phyloP scores from a whole-genome alignment of 2,797 vertebrate genomes.

The Syngnathus acus region DNA sequence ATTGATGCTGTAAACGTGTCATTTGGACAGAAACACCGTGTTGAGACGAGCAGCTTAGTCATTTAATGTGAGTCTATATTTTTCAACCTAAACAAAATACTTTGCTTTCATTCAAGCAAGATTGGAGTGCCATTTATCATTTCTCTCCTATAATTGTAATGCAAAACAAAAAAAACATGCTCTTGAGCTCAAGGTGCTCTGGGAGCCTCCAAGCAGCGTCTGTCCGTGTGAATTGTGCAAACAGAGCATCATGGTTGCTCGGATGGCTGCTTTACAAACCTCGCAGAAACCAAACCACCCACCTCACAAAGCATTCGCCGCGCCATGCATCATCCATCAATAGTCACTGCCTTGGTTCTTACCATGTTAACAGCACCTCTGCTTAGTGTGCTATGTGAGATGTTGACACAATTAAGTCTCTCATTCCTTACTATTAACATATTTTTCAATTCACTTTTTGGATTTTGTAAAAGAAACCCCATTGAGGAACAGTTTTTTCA shows the following conservation, averaged over 20 bases:
- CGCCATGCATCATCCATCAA: constrained; percentile 23
- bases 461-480: not conserved
- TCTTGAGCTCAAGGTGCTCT: constrained; percentile 9
- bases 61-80: constrained; percentile 30
- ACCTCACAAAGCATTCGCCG: constrained; percentile 22
- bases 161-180: constrained; percentile 11
- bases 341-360: constrained; percentile 18
- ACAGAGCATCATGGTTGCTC: constrained; percentile 14
- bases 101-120: constrained; percentile 21
- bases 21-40: constrained; percentile 46
- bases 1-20: constrained; percentile 54
- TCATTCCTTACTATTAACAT: no score
- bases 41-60: constrained; percentile 45
- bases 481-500: not conserved
- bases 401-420: constrained; percentile 7
- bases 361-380: constrained; percentile 49
- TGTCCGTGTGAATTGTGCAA: constrained; percentile 11
- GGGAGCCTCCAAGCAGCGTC: constrained; percentile 5
- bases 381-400: constrained; percentile 16
- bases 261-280: constrained; percentile 19
- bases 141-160: constrained; percentile 17
- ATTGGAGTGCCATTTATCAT: constrained; percentile 25
- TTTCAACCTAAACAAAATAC: constrained; percentile 26
- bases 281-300: constrained; percentile 18
- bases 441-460: not conserved